Evolutionary conservation across 2,797 vertebrate genomes (phyloP), one percentile per base, ranked within the genome.

Genomic region (Petrocephalus schoutedeni): DNA sequence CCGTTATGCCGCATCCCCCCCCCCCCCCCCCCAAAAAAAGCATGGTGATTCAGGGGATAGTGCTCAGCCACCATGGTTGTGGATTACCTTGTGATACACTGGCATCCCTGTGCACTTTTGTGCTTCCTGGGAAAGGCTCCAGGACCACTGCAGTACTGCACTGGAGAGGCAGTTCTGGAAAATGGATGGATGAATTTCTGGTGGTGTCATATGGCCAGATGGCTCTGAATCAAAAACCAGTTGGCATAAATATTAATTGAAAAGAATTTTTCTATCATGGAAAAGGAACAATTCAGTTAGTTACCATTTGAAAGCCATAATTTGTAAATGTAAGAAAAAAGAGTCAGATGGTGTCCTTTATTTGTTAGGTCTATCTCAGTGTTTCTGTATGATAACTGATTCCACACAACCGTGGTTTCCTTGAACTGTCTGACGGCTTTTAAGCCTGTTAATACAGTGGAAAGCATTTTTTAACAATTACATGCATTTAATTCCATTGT

Each of bases 241-340:
- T 80, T 19, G 3, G 45, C 74, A 41, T 71, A 36, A 16, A 71
- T 49, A 49, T 45, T n/a, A 45, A 45, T 80, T 80, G 74, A 77
- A 45, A 19, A 77, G 8, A 45, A 45, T 77, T 45, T 45, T 49
- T 6, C 41, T 80, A 16, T 49, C 41, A 49, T 80, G 74, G 8
- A n/a, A 49, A 80, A 21, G 16, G 74, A 49, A 41, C 67, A 74
- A 74, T 74, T 74, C 67, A 74, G 32, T 80, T 80, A 49, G 74
- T 80, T 80, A 45, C 41, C 74, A 80, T 80, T 49, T 3, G n/a
- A 80, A 45, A 80, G 41, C 74, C 74, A 80, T 80, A 80, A 80
- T 80, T 80, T 80, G 41, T 80, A 80, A 80, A 80, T 80, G 41
- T 21, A 49, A 36, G 71, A 41, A 77, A 45, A 16, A 49, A 77